Percentiles rank a stretch among this genome's conserved stretches.
Conservation (phyloP, 1,140 invertebrate genomes). For the Phortica variegata region DNA sequence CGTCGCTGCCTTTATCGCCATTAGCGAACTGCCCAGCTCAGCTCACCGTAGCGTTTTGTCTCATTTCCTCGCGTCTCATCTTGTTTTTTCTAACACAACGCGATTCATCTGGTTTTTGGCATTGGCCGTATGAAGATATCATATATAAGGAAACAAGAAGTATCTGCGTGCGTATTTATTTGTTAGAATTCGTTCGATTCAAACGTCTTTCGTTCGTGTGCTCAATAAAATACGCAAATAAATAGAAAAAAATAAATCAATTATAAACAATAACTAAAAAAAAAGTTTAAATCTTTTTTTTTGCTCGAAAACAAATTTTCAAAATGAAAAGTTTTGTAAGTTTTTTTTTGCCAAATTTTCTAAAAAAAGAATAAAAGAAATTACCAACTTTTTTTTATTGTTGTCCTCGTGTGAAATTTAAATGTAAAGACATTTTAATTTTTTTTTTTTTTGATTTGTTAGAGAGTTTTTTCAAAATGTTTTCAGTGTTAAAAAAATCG, state of each 20-base stretch:
- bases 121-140: slow-evolving; percentile 23
- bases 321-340: neutral
- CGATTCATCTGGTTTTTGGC: slow-evolving; percentile 7
- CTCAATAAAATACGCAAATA: neutral
- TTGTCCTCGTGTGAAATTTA: too few relatives aligned
- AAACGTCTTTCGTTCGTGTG: slow-evolving; percentile 30
- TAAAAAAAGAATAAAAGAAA: neutral
- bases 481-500: neutral
- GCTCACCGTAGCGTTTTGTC: slow-evolving; percentile 22
- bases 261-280: neutral
- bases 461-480: too few relatives aligned
- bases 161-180: slow-evolving; percentile 48
- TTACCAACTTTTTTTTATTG: too few relatives aligned
- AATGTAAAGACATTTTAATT: too few relatives aligned
- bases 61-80: too few relatives aligned
- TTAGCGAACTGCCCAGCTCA: slow-evolving; percentile 1
- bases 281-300: too few relatives aligned
- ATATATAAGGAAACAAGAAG: slow-evolving; percentile 56
- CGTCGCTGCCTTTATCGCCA: neutral
- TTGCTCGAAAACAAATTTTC: too few relatives aligned
- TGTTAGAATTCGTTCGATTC: slow-evolving; percentile 49
- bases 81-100: too few relatives aligned
- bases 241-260: neutral
- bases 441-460: too few relatives aligned
- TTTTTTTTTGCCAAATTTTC: neutral